Base-by-base conservation (phyloP, 2,797 vertebrate species). In the Trachops cirrhosus region DNA sequence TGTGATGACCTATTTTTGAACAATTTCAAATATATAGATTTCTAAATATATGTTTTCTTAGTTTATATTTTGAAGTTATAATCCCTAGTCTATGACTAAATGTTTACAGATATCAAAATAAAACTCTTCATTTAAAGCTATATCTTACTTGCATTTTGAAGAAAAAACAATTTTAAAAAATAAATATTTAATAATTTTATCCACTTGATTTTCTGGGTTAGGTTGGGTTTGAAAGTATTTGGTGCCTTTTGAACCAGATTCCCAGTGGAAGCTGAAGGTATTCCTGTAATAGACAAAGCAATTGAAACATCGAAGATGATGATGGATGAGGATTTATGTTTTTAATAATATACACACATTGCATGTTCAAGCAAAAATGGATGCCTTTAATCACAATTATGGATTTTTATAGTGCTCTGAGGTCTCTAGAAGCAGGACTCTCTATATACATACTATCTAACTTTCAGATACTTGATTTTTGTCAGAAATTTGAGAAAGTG, bases 61-160 rank as follows among this genome's bases (percentile, higher is more conserved):
- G 26, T 85, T 91, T 97, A 59, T 86, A 64, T 74, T 93, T 95
- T 93, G 54, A 91, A 86, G 34, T 68, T 59, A 48, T 77, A 96
- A 83, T 83, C 62, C n/a, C 32, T 89, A 52, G 68, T 78, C 39
- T 79, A n/a, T 73, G 37, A 85, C 10, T 86, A 75, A 96, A 89
- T 48, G 9, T 62, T 96, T 92, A 78, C 19, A 70, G 44, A 79
- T 37, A 52, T 29, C 15, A 32, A 83, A 93, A 62, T 88, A 95
- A 93, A 85, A 89, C 41, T 68, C 54, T 77, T 26, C 32, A 21
- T 1, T 46, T 57, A 68, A 86, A 94, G 46, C 15, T 89, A 11
- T 19, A 94, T 78, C 48, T 91, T 88, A 85, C 44, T 46, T 92
- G 16, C 29, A 90, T 32, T 96, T 94, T 94, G 44, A 86, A 92